These are phyloP conservation scores for Plodia interpunctella DNA, from an alignment of 1,140 invertebrate species.

Conservation along the genomic window DNA sequence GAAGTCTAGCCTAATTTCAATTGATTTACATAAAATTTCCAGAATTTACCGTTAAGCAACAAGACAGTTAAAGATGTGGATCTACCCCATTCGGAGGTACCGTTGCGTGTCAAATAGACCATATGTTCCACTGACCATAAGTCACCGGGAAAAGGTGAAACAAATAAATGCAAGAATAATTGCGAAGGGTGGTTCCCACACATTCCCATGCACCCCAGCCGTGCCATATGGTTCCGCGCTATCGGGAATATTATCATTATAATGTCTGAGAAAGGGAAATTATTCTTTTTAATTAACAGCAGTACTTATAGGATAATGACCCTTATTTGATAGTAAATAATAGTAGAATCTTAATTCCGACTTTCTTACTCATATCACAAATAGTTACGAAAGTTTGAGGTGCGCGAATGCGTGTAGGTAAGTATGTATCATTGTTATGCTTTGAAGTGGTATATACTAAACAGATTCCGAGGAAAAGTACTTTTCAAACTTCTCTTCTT, in stretches of 20 bases:
- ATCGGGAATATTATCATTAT: constrained; percentile 21
- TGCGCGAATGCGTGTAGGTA: no score
- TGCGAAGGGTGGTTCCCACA: constrained; percentile 67
- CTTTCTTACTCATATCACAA: no score
- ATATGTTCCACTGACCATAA: constrained; percentile 62
- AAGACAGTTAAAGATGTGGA: constrained; percentile 1
- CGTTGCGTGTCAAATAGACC: constrained; percentile 26
- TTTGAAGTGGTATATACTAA: no score
- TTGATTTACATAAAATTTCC: constrained; percentile 2
- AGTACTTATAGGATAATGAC: not conserved
- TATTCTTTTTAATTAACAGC: not conserved
- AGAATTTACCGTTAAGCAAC: not conserved
- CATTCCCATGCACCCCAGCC: constrained; percentile 47
- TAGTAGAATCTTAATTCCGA: no score
- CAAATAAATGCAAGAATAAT: constrained; percentile 49
- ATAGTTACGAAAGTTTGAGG: no score
- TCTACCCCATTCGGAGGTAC: not conserved
- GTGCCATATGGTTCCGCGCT: constrained; percentile 47
- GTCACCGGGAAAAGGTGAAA: constrained; percentile 50
- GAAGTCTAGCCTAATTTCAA: constrained; percentile 12
- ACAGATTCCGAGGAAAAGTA: no score
- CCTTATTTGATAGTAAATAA: no score
- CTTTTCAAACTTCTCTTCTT: no score
- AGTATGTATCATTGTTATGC: no score
- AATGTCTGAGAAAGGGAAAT: constrained; percentile 1